These are phyloP conservation scores for Lophotriccus pileatus DNA, from an alignment of 2,797 vertebrate genomes.

Conservation along the genomic window DNA sequence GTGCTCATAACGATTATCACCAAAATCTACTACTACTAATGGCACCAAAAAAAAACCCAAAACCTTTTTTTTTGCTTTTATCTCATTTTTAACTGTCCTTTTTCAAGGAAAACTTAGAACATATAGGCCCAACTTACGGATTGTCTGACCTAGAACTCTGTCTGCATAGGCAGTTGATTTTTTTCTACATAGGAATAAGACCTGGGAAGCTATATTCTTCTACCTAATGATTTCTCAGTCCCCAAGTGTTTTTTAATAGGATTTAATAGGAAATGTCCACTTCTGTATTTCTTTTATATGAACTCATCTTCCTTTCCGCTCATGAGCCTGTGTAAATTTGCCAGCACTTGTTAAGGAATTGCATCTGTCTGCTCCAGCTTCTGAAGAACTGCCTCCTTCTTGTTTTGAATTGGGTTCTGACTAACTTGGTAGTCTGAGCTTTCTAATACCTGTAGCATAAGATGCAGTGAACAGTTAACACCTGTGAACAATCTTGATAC, in stretches of 20 bases:
- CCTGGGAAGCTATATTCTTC: not conserved
- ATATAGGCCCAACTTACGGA: not conserved
- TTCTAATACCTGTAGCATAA: not conserved
- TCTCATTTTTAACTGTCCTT: not conserved
- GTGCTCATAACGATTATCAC: not conserved
- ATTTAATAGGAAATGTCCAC: not conserved
- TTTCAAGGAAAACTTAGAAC: not conserved
- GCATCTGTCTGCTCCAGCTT: not conserved
- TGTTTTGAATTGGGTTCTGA: not conserved
- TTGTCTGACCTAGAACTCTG: not conserved
- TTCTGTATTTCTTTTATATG: not conserved
- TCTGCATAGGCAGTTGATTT: not conserved
- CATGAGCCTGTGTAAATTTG: not conserved
- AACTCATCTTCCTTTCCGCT: not conserved
- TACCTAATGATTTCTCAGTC: not conserved
- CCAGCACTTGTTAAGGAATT: fast-evolving
- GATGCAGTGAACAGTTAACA: not conserved
- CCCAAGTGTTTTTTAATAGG: not conserved
- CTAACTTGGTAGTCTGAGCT: not conserved
- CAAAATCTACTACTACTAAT: not conserved
- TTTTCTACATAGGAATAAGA: not conserved
- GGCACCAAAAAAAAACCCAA: not conserved
- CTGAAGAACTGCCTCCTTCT: not conserved
- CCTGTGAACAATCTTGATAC: not conserved
- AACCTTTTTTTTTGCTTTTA: not conserved